phyloP scores from a whole-genome alignment of 2,888 invertebrate genomes.

The Micropterix aruncella region DNA sequence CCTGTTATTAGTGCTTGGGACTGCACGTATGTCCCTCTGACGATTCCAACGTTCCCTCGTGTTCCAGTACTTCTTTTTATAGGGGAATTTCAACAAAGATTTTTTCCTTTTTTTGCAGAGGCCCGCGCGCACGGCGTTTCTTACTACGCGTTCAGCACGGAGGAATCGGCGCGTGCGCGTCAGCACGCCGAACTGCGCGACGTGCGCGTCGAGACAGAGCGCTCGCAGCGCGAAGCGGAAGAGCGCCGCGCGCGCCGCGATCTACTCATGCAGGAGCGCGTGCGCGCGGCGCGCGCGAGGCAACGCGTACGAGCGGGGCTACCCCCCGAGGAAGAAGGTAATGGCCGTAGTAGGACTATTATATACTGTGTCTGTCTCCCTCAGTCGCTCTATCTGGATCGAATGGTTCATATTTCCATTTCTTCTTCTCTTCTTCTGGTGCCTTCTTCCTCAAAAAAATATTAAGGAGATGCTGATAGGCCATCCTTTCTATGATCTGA shows the following conservation, averaged over 20 bases:
- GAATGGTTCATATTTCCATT: too few species aligned
- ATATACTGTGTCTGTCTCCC: too few species aligned
- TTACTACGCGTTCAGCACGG: constrained; percentile 81
- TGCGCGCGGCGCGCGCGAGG: constrained; percentile 60
- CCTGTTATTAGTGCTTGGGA: too few species aligned
- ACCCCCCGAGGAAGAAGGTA: constrained; percentile 47
- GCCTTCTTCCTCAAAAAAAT: too few species aligned
- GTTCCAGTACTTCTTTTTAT: too few species aligned
- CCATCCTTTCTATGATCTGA: too few species aligned
- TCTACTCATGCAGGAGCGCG: constrained; percentile 50
- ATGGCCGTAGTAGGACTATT: constrained; percentile 4
- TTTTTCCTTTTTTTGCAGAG: constrained; percentile 50
- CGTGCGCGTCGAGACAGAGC: constrained; percentile 53
- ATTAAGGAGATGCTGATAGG: too few species aligned
- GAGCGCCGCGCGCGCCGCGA: constrained; percentile 46
- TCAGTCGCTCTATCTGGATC: too few species aligned
- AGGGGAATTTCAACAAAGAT: too few species aligned
- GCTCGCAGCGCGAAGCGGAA: constrained; percentile 49
- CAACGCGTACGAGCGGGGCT: constrained; percentile 58
- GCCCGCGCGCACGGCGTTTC: constrained; percentile 86
- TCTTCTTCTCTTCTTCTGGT: too few species aligned
- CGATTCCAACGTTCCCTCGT: too few species aligned
- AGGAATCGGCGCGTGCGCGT: constrained; percentile 60
- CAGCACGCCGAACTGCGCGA: constrained; percentile 70
- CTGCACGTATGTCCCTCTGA: too few species aligned